Evolutionary conservation across 1,140 invertebrate species (phyloP).

Genomic region (Pseudomyrmex concolor): DNA sequence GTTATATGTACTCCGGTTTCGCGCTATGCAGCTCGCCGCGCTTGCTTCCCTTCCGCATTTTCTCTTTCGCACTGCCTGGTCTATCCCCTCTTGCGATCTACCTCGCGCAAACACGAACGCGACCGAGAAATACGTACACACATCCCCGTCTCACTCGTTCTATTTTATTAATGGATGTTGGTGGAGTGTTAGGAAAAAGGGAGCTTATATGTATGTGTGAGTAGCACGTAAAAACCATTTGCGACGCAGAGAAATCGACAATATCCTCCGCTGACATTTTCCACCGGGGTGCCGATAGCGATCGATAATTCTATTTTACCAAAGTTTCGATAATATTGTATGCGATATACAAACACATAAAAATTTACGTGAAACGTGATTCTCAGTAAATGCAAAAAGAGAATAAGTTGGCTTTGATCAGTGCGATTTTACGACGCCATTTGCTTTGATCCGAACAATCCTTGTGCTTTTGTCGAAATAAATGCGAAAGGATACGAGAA

Average conservation of each 20-base stretch:
- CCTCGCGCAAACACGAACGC: not conserved
- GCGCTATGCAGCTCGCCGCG: slow-evolving; percentile 22
- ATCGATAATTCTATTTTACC: slow-evolving; percentile 13
- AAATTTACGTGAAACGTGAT: not conserved
- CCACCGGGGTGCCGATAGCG: not conserved
- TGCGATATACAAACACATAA: not conserved
- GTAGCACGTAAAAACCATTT: not conserved
- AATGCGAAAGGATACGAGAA: slow-evolving; percentile 19
- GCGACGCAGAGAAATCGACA: not conserved
- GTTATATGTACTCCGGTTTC: slow-evolving; percentile 42
- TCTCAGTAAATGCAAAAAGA: not conserved
- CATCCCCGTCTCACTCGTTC: slow-evolving; percentile 31
- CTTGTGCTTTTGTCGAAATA: slow-evolving; percentile 8
- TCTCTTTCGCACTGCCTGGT: not conserved
- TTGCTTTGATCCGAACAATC: not conserved
- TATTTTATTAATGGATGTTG: slow-evolving; percentile 59
- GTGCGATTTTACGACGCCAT: not conserved
- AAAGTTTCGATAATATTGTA: not conserved
- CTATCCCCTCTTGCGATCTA: not conserved
- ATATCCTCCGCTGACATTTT: not conserved
- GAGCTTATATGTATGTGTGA: not conserved
- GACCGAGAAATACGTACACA: not conserved
- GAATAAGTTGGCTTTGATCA: not conserved
- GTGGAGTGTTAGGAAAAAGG: not conserved
- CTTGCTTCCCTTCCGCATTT: not conserved